Conservation (phyloP, 2,888 invertebrate genomes). For the Neoitamus cyanurus region DNA sequence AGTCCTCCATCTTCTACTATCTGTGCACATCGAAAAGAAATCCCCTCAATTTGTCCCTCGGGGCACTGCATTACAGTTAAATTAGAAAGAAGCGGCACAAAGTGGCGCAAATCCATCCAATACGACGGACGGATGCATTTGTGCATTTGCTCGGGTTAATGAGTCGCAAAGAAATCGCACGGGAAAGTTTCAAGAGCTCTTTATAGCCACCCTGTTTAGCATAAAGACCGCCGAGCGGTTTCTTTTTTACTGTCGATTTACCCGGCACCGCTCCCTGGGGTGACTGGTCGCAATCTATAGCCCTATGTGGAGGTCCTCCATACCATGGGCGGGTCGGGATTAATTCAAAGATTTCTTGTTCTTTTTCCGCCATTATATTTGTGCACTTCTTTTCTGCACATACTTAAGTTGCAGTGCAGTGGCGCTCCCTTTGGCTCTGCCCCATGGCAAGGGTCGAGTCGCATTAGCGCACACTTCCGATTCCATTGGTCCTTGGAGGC, state of each 20-base stretch:
- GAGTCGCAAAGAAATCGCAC: conserved; percentile 9
- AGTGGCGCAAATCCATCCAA: not conserved
- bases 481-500: not conserved
- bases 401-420: not conserved
- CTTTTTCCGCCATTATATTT: conserved; percentile 16
- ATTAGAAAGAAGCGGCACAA: not conserved
- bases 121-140: not conserved
- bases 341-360: conserved; percentile 27
- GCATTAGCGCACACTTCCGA: not conserved
- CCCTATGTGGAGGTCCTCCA: not conserved
- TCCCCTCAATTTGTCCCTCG: not conserved
- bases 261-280: not conserved
- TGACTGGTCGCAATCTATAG: not conserved
- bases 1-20: not conserved
- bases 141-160: conserved; percentile 15
- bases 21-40: not conserved
- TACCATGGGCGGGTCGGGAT: not conserved
- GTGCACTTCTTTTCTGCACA: conserved; percentile 4
- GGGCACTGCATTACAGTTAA: not conserved
- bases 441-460: not conserved
- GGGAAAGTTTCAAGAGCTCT: conserved; percentile 15
- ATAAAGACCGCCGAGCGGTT: not conserved
- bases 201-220: conserved; percentile 4
- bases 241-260: not conserved
- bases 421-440: not conserved